Evolutionary conservation across 1,140 invertebrate genomes (phyloP).

Genomic region (Drosophila neocordata): DNA sequence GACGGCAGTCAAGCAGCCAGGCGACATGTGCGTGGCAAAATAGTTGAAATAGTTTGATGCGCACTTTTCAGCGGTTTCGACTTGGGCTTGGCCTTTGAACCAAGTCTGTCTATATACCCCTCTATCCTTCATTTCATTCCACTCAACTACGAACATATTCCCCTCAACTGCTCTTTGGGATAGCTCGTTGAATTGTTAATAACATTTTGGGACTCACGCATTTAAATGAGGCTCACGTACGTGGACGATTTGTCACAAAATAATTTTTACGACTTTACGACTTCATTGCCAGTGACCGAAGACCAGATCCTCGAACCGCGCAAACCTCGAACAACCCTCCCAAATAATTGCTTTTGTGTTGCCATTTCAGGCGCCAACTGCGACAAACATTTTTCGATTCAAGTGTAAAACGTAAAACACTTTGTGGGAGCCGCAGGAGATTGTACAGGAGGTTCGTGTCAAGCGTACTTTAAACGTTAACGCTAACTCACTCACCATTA

Average conservation of each 20-base stretch:
- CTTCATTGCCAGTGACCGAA: slow-evolving; percentile 66
- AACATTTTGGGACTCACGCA: slow-evolving; percentile 72
- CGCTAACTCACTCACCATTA: slow-evolving; percentile 44
- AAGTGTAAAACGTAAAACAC: slow-evolving; percentile 48
- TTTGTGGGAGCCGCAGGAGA: slow-evolving; percentile 40
- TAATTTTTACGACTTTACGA: slow-evolving; percentile 83
- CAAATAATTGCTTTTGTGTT: slow-evolving; percentile 56
- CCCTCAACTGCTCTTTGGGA: slow-evolving; percentile 13
- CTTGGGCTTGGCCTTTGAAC: slow-evolving; percentile 72
- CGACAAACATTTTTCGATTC: slow-evolving; percentile 59
- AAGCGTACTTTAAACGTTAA: slow-evolving; percentile 48
- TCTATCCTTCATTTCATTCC: slow-evolving; percentile 2
- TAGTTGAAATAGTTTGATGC: slow-evolving; percentile 80
- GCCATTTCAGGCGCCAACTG: slow-evolving; percentile 41
- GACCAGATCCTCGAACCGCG: slow-evolving; percentile 30
- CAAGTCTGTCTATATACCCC: not conserved
- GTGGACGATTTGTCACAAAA: slow-evolving; percentile 83
- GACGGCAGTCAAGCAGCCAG: slow-evolving; percentile 8
- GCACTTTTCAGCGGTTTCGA: slow-evolving; percentile 75
- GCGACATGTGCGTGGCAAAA: slow-evolving; percentile 77
- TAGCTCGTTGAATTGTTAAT: slow-evolving; percentile 75
- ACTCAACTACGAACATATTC: not conserved
- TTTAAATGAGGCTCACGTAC: slow-evolving; percentile 82
- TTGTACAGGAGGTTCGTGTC: slow-evolving; percentile 41
- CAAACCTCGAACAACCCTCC: slow-evolving; percentile 1